Percentiles rank a stretch among this genome's conserved stretches.
Evolutionary conservation across 2,888 invertebrate species (phyloP).

Genomic region (Barypeithes pellucidus): DNA sequence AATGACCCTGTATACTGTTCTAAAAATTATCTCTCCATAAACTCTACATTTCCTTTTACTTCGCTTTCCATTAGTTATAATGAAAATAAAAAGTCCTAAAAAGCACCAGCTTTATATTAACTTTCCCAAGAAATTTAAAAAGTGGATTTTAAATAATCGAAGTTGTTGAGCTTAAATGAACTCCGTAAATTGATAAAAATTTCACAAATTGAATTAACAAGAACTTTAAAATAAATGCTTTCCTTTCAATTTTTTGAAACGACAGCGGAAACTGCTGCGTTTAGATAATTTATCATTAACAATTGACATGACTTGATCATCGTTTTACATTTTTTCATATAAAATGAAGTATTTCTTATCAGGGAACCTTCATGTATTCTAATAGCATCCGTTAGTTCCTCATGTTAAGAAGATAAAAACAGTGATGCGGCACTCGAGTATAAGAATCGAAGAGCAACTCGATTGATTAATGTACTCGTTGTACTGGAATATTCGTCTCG

Average conservation of each 20-base stretch:
- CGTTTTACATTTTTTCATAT: too few relatives aligned
- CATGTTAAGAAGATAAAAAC: too few relatives aligned
- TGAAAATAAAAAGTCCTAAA: constrained; percentile 5
- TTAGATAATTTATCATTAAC: neutral
- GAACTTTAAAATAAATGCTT: constrained; percentile 15
- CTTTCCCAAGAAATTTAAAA: constrained; percentile 5
- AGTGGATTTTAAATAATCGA: constrained; percentile 35
- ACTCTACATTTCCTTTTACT: constrained; percentile 6
- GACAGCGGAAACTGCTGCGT: constrained; percentile 4
- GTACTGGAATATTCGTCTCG: too few relatives aligned
- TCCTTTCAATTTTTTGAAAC: constrained; percentile 4
- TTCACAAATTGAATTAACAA: constrained; percentile 9
- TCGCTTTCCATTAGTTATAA: constrained; percentile 18
- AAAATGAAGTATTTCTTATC: too few relatives aligned
- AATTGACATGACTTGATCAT: constrained; percentile 3
- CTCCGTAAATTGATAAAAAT: constrained; percentile 25
- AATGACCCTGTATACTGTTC: too few relatives aligned
- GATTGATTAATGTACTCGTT: too few relatives aligned
- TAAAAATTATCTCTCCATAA: neutral
- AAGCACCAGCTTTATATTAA: constrained; percentile 5
- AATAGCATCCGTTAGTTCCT: too few relatives aligned
- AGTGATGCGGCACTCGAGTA: too few relatives aligned
- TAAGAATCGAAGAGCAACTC: too few relatives aligned
- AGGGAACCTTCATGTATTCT: too few relatives aligned
- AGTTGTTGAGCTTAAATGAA: constrained; percentile 38